Evolutionary conservation across 2,888 invertebrate genomes (phyloP).

Genomic region (Melinopterus prodromus): DNA sequence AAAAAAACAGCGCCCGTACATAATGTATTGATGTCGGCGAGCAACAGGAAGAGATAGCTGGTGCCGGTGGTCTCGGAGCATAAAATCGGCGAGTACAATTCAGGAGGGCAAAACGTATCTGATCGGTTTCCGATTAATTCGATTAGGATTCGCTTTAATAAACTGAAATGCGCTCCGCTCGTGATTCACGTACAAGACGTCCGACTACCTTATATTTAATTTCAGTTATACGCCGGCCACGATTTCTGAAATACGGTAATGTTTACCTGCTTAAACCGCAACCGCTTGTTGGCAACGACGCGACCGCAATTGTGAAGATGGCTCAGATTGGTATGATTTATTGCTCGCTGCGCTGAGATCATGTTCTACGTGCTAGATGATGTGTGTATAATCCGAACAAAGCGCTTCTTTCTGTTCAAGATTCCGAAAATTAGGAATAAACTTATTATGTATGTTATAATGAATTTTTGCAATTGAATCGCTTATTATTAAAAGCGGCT

Average conservation of each 20-base stretch:
- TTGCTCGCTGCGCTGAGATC: background rate
- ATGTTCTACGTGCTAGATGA: background rate
- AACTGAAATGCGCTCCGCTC: conserved; percentile 12
- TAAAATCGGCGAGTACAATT: conserved; percentile 15
- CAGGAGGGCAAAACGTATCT: conserved; percentile 7
- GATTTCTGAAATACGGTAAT: conserved; percentile 15
- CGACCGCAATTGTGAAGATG: conserved; percentile 4
- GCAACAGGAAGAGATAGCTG: conserved; percentile 15
- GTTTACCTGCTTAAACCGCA: background rate
- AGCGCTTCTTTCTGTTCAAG: background rate
- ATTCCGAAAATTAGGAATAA: background rate
- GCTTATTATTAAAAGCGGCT: too few relatives aligned
- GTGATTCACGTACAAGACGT: conserved; percentile 28
- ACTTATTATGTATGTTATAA: too few relatives aligned
- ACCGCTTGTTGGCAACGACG: background rate
- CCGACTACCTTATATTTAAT: conserved; percentile 19
- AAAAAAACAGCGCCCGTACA: background rate
- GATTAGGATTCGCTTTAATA: conserved; percentile 30
- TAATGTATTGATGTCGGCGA: conserved; percentile 4
- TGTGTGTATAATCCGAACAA: background rate
- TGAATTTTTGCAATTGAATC: too few relatives aligned
- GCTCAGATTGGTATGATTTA: background rate
- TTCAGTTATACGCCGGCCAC: conserved; percentile 12
- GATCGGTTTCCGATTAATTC: conserved; percentile 28
- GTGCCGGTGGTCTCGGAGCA: background rate